Evolutionary conservation across 92 coral and sea anemone species (phyloP).

Genomic region (Ricordea florida): DNA sequence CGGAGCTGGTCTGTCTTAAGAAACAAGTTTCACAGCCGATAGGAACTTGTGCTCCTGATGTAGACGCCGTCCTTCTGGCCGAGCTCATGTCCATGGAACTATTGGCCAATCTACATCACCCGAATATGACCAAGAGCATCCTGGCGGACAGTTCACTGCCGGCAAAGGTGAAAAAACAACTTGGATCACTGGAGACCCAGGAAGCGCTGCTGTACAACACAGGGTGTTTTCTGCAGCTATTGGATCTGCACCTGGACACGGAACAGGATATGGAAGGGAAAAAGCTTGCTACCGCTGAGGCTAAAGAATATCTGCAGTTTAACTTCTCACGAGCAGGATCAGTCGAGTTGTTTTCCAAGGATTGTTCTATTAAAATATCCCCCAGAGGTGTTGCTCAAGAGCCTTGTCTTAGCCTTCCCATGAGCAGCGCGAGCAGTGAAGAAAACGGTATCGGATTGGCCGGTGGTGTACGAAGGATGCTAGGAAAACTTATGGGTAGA

Average conservation of each 20-base stretch:
- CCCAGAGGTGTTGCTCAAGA: conserved; percentile 55
- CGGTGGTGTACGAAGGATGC: conserved; percentile 66
- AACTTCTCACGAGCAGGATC: conserved; percentile 61
- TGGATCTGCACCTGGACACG: conserved; percentile 67
- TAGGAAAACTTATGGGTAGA: conserved; percentile 62
- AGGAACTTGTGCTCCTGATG: conserved; percentile 69
- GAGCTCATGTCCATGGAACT: conserved; percentile 89
- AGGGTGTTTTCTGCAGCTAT: conserved; percentile 69
- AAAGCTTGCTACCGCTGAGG: conserved; percentile 4
- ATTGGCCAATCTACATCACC: conserved; percentile 67
- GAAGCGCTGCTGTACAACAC: conserved; percentile 71
- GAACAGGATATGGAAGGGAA: conserved; percentile 8
- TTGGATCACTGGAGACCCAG: conserved; percentile 68
- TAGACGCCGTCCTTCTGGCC: conserved; percentile 82
- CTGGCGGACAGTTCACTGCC: conserved; percentile 48
- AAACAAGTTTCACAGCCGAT: conserved; percentile 75
- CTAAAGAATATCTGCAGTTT: conserved; percentile 29
- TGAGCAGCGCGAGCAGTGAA: conserved; percentile 10
- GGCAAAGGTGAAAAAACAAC: conserved; percentile 67
- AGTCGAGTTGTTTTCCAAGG: conserved; percentile 62
- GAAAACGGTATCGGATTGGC: conserved; percentile 39
- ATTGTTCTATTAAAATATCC: conserved; percentile 66
- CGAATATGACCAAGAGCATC: conserved; percentile 49
- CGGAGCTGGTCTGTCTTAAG: conserved; percentile 82
- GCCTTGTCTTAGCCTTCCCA: conserved; percentile 46